Conservation (phyloP, 2,113 vertebrate genomes). For the Colistium nudipinnis region DNA sequence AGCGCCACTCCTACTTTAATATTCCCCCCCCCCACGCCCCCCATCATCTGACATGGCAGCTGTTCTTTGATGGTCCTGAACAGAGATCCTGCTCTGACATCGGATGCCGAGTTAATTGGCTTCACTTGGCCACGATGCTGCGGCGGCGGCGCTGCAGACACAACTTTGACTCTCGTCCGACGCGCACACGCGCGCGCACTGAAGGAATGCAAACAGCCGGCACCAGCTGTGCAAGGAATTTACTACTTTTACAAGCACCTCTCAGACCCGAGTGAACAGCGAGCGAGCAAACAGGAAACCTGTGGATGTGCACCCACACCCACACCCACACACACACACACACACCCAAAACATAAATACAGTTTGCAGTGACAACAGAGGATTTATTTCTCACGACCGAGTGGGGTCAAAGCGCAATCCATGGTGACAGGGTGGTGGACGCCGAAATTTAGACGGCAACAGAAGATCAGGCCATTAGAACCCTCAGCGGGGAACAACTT, state of each 20-base stretch:
- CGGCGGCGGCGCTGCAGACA: conserved; percentile 34
- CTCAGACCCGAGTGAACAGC: conserved; percentile 46
- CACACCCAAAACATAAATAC: conserved; percentile 25
- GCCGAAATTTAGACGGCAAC: conserved; percentile 19
- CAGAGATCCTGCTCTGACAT: conserved; percentile 49
- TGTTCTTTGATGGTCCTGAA: conserved; percentile 62
- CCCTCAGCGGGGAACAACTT: neutral
- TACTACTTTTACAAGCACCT: conserved; percentile 78
- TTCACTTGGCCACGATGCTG: conserved; percentile 46
- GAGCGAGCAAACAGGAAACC: conserved; percentile 11
- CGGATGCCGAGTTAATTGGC: conserved; percentile 63
- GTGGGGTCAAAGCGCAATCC: conserved; percentile 23
- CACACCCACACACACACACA: neutral
- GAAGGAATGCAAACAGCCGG: conserved; percentile 78
- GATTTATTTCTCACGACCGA: conserved; percentile 32
- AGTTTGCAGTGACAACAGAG: conserved; percentile 26
- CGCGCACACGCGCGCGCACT: conserved; percentile 36
- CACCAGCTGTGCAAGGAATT: conserved; percentile 82
- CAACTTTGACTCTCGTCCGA: conserved; percentile 41
- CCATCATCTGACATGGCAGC: conserved; percentile 59
- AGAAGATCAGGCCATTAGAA: conserved; percentile 1
- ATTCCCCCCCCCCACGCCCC: too few relatives aligned
- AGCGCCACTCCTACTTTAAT: conserved; percentile 53
- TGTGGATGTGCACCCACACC: neutral
- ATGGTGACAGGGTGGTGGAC: conserved; percentile 17